These are phyloP conservation scores for Valencia hispanica DNA, from an alignment of 2,797 vertebrate species.

Conservation along the genomic window DNA sequence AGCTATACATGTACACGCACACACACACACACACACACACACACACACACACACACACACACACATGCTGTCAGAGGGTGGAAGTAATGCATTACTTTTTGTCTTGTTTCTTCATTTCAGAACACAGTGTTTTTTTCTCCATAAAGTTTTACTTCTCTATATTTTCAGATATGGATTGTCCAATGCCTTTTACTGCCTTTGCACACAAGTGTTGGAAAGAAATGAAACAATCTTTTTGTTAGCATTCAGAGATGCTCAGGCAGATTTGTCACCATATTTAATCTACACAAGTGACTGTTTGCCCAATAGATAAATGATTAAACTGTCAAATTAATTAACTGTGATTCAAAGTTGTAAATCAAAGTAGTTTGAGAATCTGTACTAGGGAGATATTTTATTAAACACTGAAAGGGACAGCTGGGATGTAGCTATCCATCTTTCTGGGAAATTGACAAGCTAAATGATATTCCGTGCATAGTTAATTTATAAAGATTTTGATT, in stretches of 20 bases:
- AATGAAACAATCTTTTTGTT: not conserved
- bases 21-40: slow-evolving; percentile 27
- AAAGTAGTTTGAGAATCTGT: not conserved
- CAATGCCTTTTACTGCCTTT: not conserved
- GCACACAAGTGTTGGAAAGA: not conserved
- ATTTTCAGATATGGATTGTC: not conserved
- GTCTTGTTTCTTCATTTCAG: slow-evolving; percentile 29
- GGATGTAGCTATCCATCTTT: slow-evolving; percentile 17
- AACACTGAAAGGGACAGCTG: not conserved
- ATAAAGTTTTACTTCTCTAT: not conserved
- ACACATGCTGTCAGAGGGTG: slow-evolving; percentile 15
- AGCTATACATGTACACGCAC: too few relatives aligned
- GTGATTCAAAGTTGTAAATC: slow-evolving; percentile 17
- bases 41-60: slow-evolving; percentile 23
- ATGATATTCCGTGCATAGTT: slow-evolving; percentile 12
- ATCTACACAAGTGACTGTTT: slow-evolving; percentile 13
- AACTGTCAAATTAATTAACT: slow-evolving; percentile 16
- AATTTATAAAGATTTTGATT: slow-evolving; percentile 28
- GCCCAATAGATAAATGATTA: slow-evolving; percentile 3
- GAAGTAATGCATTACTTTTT: slow-evolving; percentile 33
- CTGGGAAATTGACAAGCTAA: slow-evolving; percentile 1
- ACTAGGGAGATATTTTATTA: slow-evolving; percentile 13
- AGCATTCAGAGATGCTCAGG: not conserved
- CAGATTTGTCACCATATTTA: slow-evolving; percentile 8
- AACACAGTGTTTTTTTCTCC: not conserved